phyloP scores from a whole-genome alignment of 30 jellyfish, hydroid and myxozoan species.

The Hydra vulgaris region DNA sequence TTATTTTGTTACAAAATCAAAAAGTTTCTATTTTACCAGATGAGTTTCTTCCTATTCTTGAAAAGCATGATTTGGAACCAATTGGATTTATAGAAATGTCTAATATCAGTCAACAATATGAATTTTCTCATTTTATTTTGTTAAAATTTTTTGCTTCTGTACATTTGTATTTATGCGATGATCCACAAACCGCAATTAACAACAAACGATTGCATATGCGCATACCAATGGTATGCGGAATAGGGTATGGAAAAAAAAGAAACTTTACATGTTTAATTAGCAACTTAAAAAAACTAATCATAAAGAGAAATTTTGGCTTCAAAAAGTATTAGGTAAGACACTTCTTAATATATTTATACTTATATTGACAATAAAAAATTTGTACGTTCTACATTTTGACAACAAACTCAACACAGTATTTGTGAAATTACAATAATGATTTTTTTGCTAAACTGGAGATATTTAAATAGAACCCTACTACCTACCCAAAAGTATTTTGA shows the following conservation, averaged over 20 bases:
- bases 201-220: neutral
- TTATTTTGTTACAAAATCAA: neutral
- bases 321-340: neutral
- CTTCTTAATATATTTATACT: too few relatives aligned
- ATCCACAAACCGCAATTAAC: neutral
- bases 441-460: too few relatives aligned
- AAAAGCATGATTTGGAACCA: neutral
- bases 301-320: neutral
- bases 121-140: neutral
- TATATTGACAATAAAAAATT: too few relatives aligned
- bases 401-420: too few relatives aligned
- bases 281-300: neutral
- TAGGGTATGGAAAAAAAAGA: neutral
- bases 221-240: neutral
- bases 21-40: neutral
- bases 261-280: neutral
- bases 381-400: too few relatives aligned
- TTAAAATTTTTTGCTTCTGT: neutral
- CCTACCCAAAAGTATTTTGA: too few relatives aligned
- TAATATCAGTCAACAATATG: neutral
- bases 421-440: too few relatives aligned
- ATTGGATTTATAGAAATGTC: neutral
- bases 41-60: neutral
- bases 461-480: too few relatives aligned
- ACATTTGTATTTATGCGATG: neutral